Evolutionary conservation across 2,113 vertebrate species (phyloP).

Genomic region (Leucosticte australis): DNA sequence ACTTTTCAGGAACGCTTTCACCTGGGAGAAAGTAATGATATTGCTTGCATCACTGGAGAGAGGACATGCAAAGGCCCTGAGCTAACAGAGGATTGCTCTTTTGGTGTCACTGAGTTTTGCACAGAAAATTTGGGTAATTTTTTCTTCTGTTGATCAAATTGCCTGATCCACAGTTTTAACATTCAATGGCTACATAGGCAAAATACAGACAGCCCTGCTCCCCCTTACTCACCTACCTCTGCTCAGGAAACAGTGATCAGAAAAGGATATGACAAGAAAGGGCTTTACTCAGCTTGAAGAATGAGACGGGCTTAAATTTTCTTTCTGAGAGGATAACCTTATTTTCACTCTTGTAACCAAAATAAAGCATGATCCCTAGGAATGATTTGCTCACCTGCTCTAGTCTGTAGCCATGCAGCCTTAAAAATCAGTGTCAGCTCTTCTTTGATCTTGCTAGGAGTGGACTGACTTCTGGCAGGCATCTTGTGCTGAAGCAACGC

Average conservation of each 20-base stretch:
- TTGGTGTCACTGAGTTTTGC: neutral
- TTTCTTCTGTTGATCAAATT: neutral
- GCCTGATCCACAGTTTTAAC: neutral
- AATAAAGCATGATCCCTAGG: neutral
- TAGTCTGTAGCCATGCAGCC: neutral
- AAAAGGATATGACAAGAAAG: neutral
- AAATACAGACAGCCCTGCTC: neutral
- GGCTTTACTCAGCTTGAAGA: neutral
- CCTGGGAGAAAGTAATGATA: neutral
- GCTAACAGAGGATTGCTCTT: neutral
- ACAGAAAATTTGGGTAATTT: rapidly evolving
- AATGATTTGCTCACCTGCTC: neutral
- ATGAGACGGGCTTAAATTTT: neutral
- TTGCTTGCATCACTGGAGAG: neutral
- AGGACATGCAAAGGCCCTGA: rapidly evolving
- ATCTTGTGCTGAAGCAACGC: rapidly evolving
- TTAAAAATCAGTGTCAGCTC: neutral
- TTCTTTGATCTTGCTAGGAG: neutral
- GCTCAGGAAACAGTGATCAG: neutral
- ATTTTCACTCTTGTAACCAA: neutral
- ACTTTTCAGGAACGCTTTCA: neutral
- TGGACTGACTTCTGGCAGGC: rapidly evolving
- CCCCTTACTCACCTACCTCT: neutral
- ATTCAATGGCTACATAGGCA: neutral
- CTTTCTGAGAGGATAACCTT: neutral